A percentile compares a stretch with the other conserved stretches of the same genome.
Conservation (phyloP, 53 echinoderm and acorn worm genomes). For the Paracentrotus lividus region DNA sequence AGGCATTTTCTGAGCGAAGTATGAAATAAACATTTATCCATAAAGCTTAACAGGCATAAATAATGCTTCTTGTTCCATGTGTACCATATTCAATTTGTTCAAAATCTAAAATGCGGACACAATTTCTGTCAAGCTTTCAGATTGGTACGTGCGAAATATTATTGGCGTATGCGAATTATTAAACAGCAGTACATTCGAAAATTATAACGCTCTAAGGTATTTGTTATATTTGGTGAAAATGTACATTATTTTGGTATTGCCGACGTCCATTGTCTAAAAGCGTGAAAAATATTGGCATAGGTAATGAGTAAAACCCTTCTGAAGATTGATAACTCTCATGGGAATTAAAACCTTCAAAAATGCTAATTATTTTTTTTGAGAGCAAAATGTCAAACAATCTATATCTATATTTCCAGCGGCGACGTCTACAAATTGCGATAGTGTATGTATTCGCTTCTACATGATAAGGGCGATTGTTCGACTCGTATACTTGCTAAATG, state of each 20-base stretch:
- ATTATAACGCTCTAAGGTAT: too few relatives aligned
- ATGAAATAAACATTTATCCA: too few relatives aligned
- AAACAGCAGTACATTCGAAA: too few relatives aligned
- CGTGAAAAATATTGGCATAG: not conserved
- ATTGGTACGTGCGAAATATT: too few relatives aligned
- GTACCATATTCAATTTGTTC: too few relatives aligned
- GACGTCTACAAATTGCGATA: conserved; percentile 5
- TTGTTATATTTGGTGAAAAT: too few relatives aligned
- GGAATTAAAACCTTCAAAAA: not conserved
- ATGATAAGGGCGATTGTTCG: not conserved
- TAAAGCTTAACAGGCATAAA: too few relatives aligned
- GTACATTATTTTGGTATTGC: not conserved
- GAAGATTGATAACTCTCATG: conserved; percentile 19
- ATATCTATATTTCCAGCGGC: not conserved
- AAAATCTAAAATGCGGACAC: too few relatives aligned
- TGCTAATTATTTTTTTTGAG: not conserved
- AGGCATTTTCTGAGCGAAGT: too few relatives aligned
- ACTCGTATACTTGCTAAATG: not conserved
- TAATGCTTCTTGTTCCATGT: too few relatives aligned
- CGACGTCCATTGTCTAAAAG: not conserved
- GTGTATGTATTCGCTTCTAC: conserved; percentile 27
- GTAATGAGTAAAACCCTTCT: not conserved
- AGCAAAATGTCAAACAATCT: not conserved
- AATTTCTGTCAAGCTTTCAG: too few relatives aligned
- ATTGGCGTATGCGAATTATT: too few relatives aligned